phyloP scores from a whole-genome alignment of 2,113 vertebrate species.

The Ammodytes dubius region DNA sequence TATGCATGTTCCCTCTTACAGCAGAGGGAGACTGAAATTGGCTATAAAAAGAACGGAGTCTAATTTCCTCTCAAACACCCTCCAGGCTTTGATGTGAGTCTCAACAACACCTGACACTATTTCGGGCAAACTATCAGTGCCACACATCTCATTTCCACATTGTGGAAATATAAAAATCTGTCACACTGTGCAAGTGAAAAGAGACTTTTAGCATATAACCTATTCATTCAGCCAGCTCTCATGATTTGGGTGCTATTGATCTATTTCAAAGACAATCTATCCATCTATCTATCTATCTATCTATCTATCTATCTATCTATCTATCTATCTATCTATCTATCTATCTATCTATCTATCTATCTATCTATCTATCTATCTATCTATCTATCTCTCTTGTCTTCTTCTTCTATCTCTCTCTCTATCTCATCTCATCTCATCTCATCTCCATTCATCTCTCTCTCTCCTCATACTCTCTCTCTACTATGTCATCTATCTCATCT shows the following conservation, averaged over 20 bases:
- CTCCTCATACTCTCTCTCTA: too few species aligned
- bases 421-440: too few species aligned
- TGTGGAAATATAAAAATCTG: constrained; percentile 64
- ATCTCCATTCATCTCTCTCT: too few species aligned
- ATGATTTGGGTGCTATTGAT: constrained; percentile 32
- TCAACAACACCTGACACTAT: constrained; percentile 70
- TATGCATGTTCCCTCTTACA: constrained; percentile 39
- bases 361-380: too few species aligned
- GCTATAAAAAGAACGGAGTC: constrained; percentile 78
- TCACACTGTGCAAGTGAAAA: constrained; percentile 49
- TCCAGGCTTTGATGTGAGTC: constrained; percentile 66
- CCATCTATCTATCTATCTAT: too few species aligned
- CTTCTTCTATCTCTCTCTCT: too few species aligned
- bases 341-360: too few species aligned
- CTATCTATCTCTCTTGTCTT: too few species aligned
- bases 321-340: too few species aligned
- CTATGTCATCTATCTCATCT: too few species aligned
- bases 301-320: too few species aligned
- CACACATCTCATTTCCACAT: constrained; percentile 52
- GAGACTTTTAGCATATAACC: constrained; percentile 33
- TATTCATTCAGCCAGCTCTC: constrained; percentile 45
- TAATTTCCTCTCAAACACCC: constrained; percentile 71
- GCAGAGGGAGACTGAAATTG: constrained; percentile 65
- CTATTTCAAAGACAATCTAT: constrained; percentile 21
- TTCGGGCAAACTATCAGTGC: constrained; percentile 39